These are phyloP conservation scores for Brachionus rubens DNA, from an alignment of 1,140 invertebrate species.

Conservation along the genomic window DNA sequence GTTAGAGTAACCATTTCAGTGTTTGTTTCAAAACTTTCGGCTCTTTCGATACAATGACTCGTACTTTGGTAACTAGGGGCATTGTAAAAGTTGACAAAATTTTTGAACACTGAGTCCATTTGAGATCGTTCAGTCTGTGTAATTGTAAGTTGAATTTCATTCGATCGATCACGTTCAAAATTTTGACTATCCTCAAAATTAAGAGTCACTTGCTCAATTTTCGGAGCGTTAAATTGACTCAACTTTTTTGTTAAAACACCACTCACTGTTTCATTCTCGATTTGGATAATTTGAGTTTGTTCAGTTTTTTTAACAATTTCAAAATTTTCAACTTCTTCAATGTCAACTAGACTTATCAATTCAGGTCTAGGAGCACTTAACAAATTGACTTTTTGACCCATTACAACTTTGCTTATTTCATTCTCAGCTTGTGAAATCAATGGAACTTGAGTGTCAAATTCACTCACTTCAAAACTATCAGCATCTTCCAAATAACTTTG, in stretches of 20 bases:
- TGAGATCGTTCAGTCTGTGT: not conserved
- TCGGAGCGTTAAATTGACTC: not conserved
- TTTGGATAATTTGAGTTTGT: not conserved
- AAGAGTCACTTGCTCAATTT: not conserved
- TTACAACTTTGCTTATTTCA: not conserved
- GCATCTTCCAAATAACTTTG: not conserved
- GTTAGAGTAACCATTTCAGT: not conserved
- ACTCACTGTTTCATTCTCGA: not conserved
- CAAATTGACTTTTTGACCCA: not conserved
- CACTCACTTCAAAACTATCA: not conserved
- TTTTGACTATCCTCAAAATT: not conserved
- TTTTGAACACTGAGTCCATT: not conserved
- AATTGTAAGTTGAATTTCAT: not conserved
- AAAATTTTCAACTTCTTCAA: constrained; percentile 12
- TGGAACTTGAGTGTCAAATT: not conserved
- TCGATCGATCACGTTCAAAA: not conserved
- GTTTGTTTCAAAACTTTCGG: not conserved
- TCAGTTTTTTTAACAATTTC: not conserved
- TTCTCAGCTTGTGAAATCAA: not conserved
- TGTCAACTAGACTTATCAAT: not conserved
- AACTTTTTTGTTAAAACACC: not conserved
- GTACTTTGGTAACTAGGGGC: not conserved
- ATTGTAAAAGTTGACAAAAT: not conserved
- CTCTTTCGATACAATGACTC: not conserved
- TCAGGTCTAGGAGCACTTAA: constrained; percentile 1